phyloP scores from a whole-genome alignment of 1,140 invertebrate genomes.

The Danaus plexippus region DNA sequence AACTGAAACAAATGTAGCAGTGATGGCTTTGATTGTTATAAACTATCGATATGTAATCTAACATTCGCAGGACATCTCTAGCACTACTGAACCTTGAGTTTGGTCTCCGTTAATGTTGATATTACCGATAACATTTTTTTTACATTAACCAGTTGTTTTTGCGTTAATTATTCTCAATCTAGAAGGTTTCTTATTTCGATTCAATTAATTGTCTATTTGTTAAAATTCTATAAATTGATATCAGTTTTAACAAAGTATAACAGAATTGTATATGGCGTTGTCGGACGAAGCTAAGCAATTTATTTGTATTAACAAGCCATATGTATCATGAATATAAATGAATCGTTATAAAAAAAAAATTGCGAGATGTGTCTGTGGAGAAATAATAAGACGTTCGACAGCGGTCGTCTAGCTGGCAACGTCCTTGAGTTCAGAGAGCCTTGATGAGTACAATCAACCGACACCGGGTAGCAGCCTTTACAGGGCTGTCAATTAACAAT shows the following conservation, averaged over 20 bases:
- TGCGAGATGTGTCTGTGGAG: conserved; percentile 57
- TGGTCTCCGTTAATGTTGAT: too few relatives aligned
- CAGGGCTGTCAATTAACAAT: conserved; percentile 57
- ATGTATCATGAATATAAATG: conserved; percentile 69
- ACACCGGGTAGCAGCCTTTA: conserved; percentile 55
- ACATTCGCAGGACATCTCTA: conserved; percentile 21
- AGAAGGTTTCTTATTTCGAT: too few relatives aligned
- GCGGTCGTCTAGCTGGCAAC: conserved; percentile 56
- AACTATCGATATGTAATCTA: conserved; percentile 29
- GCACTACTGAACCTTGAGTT: conserved; percentile 11
- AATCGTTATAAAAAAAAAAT: conserved; percentile 51
- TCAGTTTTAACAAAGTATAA: too few relatives aligned
- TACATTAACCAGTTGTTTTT: too few relatives aligned
- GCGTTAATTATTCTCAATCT: too few relatives aligned
- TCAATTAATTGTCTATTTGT: too few relatives aligned
- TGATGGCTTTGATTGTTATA: conserved; percentile 27
- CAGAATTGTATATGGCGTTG: too few relatives aligned
- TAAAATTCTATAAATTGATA: too few relatives aligned
- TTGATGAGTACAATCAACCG: conserved; percentile 72
- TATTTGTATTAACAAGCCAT: conserved; percentile 62
- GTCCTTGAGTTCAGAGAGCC: conserved; percentile 70
- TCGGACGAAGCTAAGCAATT: conserved; percentile 35
- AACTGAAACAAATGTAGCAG: conserved; percentile 44
- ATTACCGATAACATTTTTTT: too few relatives aligned
- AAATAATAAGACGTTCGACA: conserved; percentile 66